A percentile compares a stretch with the other conserved stretches of the same genome.
These are phyloP conservation scores for Eudasyphora cyanicolor DNA, from an alignment of 2,888 invertebrate species.

Conservation along the genomic window DNA sequence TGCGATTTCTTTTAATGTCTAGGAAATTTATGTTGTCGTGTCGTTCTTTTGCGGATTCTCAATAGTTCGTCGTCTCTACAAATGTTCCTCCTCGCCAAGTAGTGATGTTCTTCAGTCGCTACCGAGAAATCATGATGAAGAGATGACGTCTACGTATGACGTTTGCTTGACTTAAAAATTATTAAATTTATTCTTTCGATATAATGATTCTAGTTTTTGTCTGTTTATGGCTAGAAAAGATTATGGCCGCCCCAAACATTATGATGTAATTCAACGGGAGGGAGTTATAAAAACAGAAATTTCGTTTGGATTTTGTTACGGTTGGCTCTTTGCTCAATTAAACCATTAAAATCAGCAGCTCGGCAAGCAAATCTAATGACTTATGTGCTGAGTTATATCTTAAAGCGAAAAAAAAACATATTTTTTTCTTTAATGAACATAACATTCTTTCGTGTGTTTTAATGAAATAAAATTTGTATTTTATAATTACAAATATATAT, in stretches of 20 bases:
- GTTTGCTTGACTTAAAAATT: background rate
- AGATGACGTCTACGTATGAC: background rate
- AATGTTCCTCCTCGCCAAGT: too few relatives aligned
- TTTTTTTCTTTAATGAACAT: background rate
- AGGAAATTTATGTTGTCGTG: slow-evolving; percentile 29
- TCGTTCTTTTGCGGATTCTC: slow-evolving; percentile 45
- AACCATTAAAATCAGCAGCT: background rate
- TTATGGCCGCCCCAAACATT: background rate
- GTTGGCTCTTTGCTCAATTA: background rate
- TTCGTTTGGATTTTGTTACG: background rate
- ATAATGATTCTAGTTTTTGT: slow-evolving; percentile 2
- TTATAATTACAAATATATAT: too few relatives aligned
- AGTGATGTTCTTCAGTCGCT: background rate
- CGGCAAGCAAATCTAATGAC: background rate
- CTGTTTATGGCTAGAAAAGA: background rate
- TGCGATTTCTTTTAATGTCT: background rate
- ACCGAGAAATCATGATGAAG: background rate
- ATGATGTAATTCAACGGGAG: background rate
- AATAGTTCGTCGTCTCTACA: background rate
- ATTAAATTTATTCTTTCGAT: slow-evolving; percentile 15
- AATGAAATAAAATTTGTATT: too few relatives aligned
- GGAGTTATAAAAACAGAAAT: too few relatives aligned
- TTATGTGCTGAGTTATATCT: background rate
- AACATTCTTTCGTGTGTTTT: too few relatives aligned
- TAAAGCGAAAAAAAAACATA: background rate